phyloP scores from a whole-genome alignment of 2,888 invertebrate genomes.

The Drosophila percnosoma region DNA sequence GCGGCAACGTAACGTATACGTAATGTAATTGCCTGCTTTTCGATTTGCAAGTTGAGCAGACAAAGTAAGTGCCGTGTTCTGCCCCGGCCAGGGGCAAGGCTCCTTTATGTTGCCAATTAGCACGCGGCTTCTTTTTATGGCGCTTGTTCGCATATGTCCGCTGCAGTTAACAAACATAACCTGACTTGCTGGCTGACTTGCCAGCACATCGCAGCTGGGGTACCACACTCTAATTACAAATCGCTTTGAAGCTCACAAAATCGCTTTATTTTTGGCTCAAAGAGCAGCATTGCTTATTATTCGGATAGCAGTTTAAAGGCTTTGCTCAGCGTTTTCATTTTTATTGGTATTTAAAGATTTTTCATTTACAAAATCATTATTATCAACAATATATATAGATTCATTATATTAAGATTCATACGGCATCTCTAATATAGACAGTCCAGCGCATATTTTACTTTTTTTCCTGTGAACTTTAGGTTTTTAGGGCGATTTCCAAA shows the following conservation, averaged over 20 bases:
- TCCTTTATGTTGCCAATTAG: constrained; percentile 65
- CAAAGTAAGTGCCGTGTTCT: not conserved
- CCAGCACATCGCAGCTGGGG: no score
- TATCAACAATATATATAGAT: no score
- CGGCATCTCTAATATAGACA: not conserved
- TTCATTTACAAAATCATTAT: not conserved
- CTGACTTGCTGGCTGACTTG: not conserved
- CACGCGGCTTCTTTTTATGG: constrained; percentile 52
- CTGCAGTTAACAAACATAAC: not conserved
- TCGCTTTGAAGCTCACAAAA: not conserved
- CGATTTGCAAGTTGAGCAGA: constrained; percentile 31
- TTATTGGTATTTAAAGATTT: not conserved
- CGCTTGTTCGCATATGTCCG: constrained; percentile 1
- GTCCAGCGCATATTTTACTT: not conserved
- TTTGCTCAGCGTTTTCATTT: not conserved
- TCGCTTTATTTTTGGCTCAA: not conserved
- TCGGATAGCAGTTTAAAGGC: no score
- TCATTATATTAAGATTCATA: no score
- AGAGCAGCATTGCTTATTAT: not conserved
- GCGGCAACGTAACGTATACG: constrained; percentile 67
- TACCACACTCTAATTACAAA: no score
- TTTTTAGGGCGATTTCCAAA: no score
- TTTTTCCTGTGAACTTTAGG: not conserved
- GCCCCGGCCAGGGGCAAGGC: constrained; percentile 19
- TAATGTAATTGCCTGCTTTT: constrained; percentile 71